Evolutionary conservation across 2,888 invertebrate species (phyloP).

Genomic region (Cistogaster globosa): DNA sequence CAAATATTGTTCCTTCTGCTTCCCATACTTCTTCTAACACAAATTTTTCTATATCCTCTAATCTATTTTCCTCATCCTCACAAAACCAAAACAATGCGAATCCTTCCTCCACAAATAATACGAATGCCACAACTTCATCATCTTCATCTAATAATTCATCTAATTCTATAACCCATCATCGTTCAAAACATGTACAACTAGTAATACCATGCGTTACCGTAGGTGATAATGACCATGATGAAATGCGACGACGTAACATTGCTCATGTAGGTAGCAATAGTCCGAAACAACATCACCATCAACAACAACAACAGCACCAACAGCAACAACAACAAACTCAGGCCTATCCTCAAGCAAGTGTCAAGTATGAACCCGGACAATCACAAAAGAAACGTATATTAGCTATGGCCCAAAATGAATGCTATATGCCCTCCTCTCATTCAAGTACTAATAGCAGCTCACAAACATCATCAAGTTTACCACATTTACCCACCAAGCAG

Average conservation of each 20-base stretch:
- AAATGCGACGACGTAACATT: constrained; percentile 83
- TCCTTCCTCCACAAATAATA: constrained; percentile 65
- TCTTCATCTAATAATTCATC: constrained; percentile 57
- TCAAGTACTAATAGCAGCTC: constrained; percentile 71
- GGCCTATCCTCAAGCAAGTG: constrained; percentile 77
- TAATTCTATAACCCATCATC: constrained; percentile 72
- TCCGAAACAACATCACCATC: constrained; percentile 73
- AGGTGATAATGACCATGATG: constrained; percentile 89
- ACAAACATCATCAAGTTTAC: constrained; percentile 76
- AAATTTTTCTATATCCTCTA: constrained; percentile 69
- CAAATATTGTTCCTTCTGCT: constrained; percentile 68
- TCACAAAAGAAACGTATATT: constrained; percentile 95
- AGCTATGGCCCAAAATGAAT: constrained; percentile 93
- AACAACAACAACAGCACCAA: constrained; percentile 74
- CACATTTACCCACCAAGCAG: constrained; percentile 83
- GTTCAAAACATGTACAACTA: constrained; percentile 86
- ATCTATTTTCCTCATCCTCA: constrained; percentile 66
- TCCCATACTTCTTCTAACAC: constrained; percentile 73
- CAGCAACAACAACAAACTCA: constrained; percentile 73
- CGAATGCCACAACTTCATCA: constrained; percentile 54
- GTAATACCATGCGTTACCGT: constrained; percentile 91
- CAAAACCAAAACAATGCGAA: constrained; percentile 58
- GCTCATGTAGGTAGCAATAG: constrained; percentile 72
- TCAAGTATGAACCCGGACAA: constrained; percentile 85
- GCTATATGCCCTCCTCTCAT: constrained; percentile 85